Base-by-base conservation (phyloP, 1,140 invertebrate species). In the Solen grandis region DNA sequence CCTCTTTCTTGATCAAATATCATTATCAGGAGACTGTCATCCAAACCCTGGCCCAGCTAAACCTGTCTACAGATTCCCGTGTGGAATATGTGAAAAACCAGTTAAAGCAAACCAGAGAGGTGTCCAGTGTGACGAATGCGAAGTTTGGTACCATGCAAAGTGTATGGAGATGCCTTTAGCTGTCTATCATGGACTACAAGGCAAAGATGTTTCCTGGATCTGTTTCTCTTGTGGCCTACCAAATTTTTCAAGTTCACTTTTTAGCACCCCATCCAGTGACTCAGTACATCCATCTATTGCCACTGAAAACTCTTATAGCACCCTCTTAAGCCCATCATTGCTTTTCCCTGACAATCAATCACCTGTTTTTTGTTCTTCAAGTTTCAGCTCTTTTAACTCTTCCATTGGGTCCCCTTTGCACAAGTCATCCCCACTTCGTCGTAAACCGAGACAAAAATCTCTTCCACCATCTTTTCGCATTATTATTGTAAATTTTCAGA, bases 201-300 rank as follows among this genome's bases (percentile, higher is more conserved):
- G n/a, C 35, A 78, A 69, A 38, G 5, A 55, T 27, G 0, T 59
- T 2, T 68, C 50, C 35, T 69, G 76, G 76, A 69, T 78, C 5
- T 78, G 76, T 54, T 60, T 50, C 19, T 38, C 33, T 2, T 78
- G 76, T 31, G 65, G 55, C 8, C 50, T 78, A 2, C 75, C 75
- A 19, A 77, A 77, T 65, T 77, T 77, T 25, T 68, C 75, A 25
- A 41, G 62, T 10, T 68, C 75, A 5, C 54, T 77, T 10, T 78
- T 78, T 19, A 50, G 55, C 31, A 66, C 63, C 0, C 35, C 5
- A 8, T 29, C 5, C 13, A 5, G 10, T 33, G 16, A 25, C 8
- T 29, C 60, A 16, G 36, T 65, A 5, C 5, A 25, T 4, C 16
- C 16, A 14, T 29, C 19, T 65, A 33, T 65, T 33, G 4, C 60